Conservation (phyloP, 2,888 invertebrate species). For the Cephus runcator region DNA sequence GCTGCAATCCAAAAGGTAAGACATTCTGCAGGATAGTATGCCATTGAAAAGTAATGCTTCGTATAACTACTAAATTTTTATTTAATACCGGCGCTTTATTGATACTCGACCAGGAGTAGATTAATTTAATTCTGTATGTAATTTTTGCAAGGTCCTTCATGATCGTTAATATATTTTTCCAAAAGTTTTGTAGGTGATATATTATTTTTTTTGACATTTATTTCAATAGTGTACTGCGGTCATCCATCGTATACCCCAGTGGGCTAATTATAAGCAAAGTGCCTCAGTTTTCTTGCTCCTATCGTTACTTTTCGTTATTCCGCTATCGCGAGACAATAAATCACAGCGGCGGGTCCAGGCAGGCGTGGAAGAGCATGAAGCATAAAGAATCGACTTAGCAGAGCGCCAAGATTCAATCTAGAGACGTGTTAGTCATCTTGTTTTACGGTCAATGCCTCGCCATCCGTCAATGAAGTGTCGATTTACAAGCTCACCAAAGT, state of each 20-base stretch:
- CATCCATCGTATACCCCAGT: background rate
- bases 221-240: background rate
- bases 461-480: constrained; percentile 5
- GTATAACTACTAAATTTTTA: background rate
- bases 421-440: constrained; percentile 24
- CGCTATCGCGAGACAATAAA: background rate
- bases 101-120: too few relatives aligned
- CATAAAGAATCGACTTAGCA: background rate
- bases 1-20: background rate
- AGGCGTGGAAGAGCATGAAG: background rate
- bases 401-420: constrained; percentile 23
- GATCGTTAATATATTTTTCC: too few relatives aligned
- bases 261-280: background rate
- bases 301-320: background rate
- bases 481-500: background rate
- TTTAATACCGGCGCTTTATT: background rate
- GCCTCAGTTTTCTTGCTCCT: background rate
- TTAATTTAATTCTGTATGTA: background rate
- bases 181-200: background rate
- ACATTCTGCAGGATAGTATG: background rate
- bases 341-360: background rate
- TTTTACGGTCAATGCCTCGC: constrained; percentile 29
- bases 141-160: background rate
- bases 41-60: background rate
- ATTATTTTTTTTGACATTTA: background rate